Base-by-base conservation (phyloP, 2,797 vertebrate genomes). In the Pelochelys cantorii region DNA sequence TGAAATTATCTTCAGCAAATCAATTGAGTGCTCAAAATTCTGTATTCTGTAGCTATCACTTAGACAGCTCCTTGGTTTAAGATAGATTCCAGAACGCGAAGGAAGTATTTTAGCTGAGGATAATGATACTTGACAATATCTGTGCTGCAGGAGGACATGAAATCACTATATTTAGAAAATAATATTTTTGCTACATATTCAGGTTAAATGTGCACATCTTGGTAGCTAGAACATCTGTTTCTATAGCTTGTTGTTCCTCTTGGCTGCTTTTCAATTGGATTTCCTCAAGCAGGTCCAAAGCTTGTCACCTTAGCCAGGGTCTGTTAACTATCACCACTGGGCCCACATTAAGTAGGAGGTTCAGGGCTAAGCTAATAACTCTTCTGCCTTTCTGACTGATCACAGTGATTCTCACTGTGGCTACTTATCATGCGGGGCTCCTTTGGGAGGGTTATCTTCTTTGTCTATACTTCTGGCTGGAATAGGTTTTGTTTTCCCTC, bases 291-390 rank as follows among this genome's bases (percentile, higher is more conserved):
- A 99, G 99, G 99, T 98, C 99, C 98, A 98, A 98, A 98, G 99
- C 99, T 99, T 99, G 99, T 99, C 99, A 99, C 99, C 97, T 98
- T 98, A 98, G 99, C 99, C 98, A 99, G 99, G 99, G 98, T 99
- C 99, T 99, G 99, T 99, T 99, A 99, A 99, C 98, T 98, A 99
- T 99, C 99, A 99, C 98, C 97, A 98, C 98, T 97, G 98, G 99
- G 98, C 99, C 98, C 98, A 99, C 99, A 99, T 99, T 99, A 99
- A 99, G 99, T 98, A 99, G 99, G 98, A 99, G 98, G 99, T 99
- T 99, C 99, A 99, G 99, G 99, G 99, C 99, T 99, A 99, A 99
- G 99, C 98, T 99, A 99, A 99, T 99, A 99, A 99, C 98, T 99
- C 98, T 99, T 98, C 98, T 99, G 98, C 98, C 98, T 98, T 98